Evolutionary conservation across 2,888 invertebrate species (phyloP).

Genomic region (Cheilosia vulpina): DNA sequence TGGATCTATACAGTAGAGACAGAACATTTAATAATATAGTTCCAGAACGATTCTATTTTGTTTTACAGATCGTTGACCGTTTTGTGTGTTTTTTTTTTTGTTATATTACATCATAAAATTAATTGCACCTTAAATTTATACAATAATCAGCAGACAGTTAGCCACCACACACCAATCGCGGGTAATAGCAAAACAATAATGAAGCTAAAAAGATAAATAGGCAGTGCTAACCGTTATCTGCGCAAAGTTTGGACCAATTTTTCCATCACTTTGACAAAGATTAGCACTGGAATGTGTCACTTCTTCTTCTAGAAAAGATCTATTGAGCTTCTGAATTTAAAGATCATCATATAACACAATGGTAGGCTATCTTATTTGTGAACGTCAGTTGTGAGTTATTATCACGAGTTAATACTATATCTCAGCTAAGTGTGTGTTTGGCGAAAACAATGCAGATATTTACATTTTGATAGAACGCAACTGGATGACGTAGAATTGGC

Average conservation of each 20-base stretch:
- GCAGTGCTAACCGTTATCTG: not conserved
- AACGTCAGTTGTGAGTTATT: conserved; percentile 43
- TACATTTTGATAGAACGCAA: conserved; percentile 28
- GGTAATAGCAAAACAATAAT: conserved; percentile 11
- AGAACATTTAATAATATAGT: conserved; percentile 12
- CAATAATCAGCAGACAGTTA: not conserved
- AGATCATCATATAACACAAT: conserved; percentile 4
- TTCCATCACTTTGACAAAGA: conserved; percentile 6
- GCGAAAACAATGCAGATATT: conserved; percentile 62
- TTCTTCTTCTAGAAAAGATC: conserved; percentile 32
- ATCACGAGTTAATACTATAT: conserved; percentile 32
- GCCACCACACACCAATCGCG: not conserved
- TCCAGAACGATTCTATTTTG: conserved; percentile 7
- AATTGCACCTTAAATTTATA: not conserved
- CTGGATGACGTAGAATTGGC: conserved; percentile 24
- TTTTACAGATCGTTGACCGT: conserved; percentile 36
- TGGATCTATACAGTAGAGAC: conserved; percentile 25
- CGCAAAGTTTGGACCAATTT: conserved; percentile 17
- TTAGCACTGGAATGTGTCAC: conserved; percentile 57
- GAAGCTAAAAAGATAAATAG: conserved; percentile 13
- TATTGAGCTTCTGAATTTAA: conserved; percentile 47
- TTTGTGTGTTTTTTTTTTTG: conserved; percentile 25
- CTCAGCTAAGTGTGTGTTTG: conserved; percentile 27
- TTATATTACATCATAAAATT: not conserved
- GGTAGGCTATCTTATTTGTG: conserved; percentile 57